Percentiles rank a stretch among this genome's conserved stretches.
Evolutionary conservation across 2,113 vertebrate genomes (phyloP).

Genomic region (Hippocampus mohnikei): DNA sequence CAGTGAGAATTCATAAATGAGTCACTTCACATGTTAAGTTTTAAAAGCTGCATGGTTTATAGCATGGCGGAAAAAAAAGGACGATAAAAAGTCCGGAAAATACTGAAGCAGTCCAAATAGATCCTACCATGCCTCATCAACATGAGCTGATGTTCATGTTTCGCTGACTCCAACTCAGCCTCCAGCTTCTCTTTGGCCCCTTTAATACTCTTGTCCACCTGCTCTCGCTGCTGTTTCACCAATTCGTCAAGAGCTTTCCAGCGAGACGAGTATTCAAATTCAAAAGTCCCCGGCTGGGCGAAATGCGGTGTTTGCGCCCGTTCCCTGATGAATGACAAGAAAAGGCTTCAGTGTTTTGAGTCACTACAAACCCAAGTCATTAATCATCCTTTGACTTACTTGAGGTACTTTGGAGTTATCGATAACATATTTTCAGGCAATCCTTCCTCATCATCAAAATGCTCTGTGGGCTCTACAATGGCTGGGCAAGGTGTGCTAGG

Average conservation of each 20-base stretch:
- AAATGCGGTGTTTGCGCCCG: slow-evolving; percentile 88
- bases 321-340: slow-evolving; percentile 70
- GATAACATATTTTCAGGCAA: slow-evolving; percentile 90
- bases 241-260: slow-evolving; percentile 98
- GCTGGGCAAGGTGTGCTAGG: slow-evolving; percentile 90
- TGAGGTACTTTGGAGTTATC: slow-evolving; percentile 90
- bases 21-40: too few relatives aligned
- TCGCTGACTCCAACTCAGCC: slow-evolving; percentile 95
- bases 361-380: neutral
- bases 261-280: slow-evolving; percentile 96
- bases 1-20: too few relatives aligned
- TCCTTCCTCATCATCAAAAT: slow-evolving; percentile 94
- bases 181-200: slow-evolving; percentile 97
- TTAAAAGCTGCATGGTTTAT: too few relatives aligned
- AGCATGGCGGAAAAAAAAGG: too few relatives aligned
- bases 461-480: slow-evolving; percentile 92
- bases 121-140: slow-evolving; percentile 93
- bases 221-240: slow-evolving; percentile 93
- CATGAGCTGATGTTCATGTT: slow-evolving; percentile 97
- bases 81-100: too few relatives aligned
- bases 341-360: neutral
- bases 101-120: neutral
- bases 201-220: slow-evolving; percentile 90
- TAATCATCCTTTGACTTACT: slow-evolving; percentile 70
- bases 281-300: slow-evolving; percentile 95